Base-by-base conservation (phyloP, 2,797 vertebrate genomes). In the Fistularia tabacaria region DNA sequence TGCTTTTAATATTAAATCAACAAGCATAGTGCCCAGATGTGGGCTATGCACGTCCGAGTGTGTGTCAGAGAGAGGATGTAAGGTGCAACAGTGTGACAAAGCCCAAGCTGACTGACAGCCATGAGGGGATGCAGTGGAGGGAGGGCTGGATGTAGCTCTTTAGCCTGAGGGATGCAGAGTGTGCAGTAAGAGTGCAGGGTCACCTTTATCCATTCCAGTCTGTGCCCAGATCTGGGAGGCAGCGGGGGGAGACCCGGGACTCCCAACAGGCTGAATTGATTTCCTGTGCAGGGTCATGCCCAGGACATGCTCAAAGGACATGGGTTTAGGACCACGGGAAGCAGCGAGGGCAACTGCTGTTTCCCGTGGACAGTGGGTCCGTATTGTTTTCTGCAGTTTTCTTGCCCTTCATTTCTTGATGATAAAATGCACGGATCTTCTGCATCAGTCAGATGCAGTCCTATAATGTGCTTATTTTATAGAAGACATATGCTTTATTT, bases 221-320 rank as follows among this genome's bases (percentile, higher is more conserved):
- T 87, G 80, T 79, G 76, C 76, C 82, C 78, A 77, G 71, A 77
- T 57, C 78, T 46, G 6, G 62, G 66, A 68, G 77, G 75, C 43
- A 49, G 66, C 8, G 56, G 51, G 73, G 66, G 83, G 74, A 56
- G 60, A 67, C 61, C 69, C 69, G 76, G 74, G 67, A 82, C 65
- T 78, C 69, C 71, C 74, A 73, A 83, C 91, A 92, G 89, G 83
- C 88, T 91, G 90, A 85, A 90, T 64, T 91, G 89, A 92, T 92
- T 92, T 92, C 89, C 90, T 91, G 86, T 73, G 65, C 59, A 69
- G 83, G 90, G 90, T 92, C 91, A 92, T 84, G 82, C 83, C 81
- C 87, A 82, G 91, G 90, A 90, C 90, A 90, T 69, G 59, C 76
- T 78, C 46, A 63, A 78, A 71, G 69, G 87, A 87, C 86, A 80